Base-by-base conservation (phyloP, 2,888 invertebrate genomes). In the Galeruca laticollis region DNA sequence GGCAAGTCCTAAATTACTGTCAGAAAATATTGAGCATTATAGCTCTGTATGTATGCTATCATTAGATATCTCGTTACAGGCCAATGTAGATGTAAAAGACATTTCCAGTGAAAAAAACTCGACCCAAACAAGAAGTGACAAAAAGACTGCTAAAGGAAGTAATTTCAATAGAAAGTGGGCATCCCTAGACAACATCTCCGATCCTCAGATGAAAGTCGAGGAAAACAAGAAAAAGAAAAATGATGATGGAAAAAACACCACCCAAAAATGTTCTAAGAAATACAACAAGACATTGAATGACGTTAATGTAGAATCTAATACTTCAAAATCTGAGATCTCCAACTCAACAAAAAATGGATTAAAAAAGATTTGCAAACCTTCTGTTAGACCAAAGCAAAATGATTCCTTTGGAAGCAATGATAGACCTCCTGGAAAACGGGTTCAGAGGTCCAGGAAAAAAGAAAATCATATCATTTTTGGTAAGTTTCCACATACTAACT, bases 121-220 rank as follows among this genome's bases (percentile, higher is more conserved):
- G 47, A 83, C 83, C 31, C 75, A 74, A 47, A 74, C 68, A 33
- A 86, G 84, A 72, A 84, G 82, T 37, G 83, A 84, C 40, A 86
- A 84, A 73, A 87, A 87, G 64, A 83, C 84, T 47, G 80, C 81
- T 49, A 87, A 86, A 77, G 77, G 83, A 0, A 85, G 82, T 74
- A 83, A 87, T 73, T 80, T 87, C 37, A 83, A 81, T 69, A 82
- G 89, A 37, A 90, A 89, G 82, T 90, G 90, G 90, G 89, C 89
- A 31, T 90, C 90, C 13, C 82, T 90, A 26, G 90, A 90, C 77
- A 87, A 82, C 81, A 87, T 78, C 83, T 82, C 81, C n/a, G 86
- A 87, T 70, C 79, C 85, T 6, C 78, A 84, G 20, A 84, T 82
- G 67, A 88, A 87, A 77, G 78, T 82, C 69, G 86, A 86, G 61